Evolutionary conservation across 2,797 vertebrate genomes (phyloP).

Genomic region (Basileuterus tristriatus): DNA sequence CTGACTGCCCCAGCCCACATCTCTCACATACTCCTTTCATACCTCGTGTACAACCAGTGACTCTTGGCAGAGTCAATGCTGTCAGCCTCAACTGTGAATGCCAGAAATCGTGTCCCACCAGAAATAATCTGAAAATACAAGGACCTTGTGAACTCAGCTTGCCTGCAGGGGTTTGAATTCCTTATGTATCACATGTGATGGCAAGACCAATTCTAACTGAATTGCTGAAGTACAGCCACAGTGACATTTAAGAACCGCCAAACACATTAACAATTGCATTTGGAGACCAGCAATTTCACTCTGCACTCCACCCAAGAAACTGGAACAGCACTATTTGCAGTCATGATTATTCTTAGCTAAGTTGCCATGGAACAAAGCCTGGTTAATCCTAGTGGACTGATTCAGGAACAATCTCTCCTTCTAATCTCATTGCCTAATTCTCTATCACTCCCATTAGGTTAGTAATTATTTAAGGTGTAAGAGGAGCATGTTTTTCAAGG

Average conservation of each 20-base stretch:
- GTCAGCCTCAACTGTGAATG: neutral
- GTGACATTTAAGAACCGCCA: neutral
- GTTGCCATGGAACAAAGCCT: constrained; percentile 72
- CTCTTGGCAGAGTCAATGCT: neutral
- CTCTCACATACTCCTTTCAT: neutral
- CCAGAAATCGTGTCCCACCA: neutral
- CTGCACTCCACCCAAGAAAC: constrained; percentile 37
- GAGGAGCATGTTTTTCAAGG: neutral
- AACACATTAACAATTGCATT: neutral
- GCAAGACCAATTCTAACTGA: neutral
- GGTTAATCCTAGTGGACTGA: constrained; percentile 60
- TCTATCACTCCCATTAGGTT: constrained; percentile 12
- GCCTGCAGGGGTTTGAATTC: neutral
- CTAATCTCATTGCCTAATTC: constrained; percentile 62
- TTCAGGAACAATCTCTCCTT: constrained; percentile 55
- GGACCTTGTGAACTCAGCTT: neutral
- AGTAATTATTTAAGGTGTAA: neutral
- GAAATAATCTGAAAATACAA: neutral
- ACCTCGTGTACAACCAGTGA: neutral
- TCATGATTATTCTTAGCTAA: constrained; percentile 66
- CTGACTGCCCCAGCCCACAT: neutral
- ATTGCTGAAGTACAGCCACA: neutral
- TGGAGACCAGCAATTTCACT: neutral
- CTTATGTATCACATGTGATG: neutral
- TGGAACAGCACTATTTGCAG: constrained; percentile 50